Conservation (phyloP, 1,140 invertebrate genomes). For the Cyclina sinensis region DNA sequence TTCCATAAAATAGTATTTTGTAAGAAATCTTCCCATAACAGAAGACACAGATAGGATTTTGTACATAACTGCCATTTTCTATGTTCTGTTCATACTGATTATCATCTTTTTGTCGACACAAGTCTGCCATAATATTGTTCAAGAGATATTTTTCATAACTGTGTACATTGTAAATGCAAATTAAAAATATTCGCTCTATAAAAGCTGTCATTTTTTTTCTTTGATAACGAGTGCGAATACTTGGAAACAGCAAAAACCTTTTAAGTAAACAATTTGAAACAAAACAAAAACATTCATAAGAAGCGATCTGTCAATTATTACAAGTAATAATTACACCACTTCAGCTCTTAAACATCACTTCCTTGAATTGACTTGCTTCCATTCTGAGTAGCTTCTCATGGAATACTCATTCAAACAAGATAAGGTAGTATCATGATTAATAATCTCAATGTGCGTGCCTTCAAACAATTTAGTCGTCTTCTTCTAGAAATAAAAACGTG, state of each 20-base stretch:
- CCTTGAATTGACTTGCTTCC: not conserved
- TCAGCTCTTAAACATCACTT: not conserved
- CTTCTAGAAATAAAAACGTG: not conserved
- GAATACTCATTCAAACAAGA: not conserved
- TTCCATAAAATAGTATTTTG: constrained; percentile 89
- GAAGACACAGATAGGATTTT: constrained; percentile 35
- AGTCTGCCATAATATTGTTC: constrained; percentile 13
- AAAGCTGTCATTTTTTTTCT: not conserved
- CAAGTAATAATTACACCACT: too few species aligned
- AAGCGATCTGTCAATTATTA: not conserved
- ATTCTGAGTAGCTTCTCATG: not conserved
- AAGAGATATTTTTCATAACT: constrained; percentile 30
- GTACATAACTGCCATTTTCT: not conserved
- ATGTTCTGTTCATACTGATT: too few species aligned
- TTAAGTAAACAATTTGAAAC: not conserved
- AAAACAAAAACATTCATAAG: not conserved
- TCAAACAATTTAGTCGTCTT: not conserved
- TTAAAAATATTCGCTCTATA: not conserved
- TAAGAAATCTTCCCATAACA: constrained; percentile 22
- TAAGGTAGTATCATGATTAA: not conserved
- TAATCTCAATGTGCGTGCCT: not conserved
- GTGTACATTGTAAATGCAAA: constrained; percentile 14
- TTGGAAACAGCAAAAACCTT: not conserved
- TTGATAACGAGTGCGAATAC: not conserved
- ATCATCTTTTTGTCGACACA: not conserved